Conservation (phyloP, 2,113 vertebrate genomes). For the Rhea pennata region DNA sequence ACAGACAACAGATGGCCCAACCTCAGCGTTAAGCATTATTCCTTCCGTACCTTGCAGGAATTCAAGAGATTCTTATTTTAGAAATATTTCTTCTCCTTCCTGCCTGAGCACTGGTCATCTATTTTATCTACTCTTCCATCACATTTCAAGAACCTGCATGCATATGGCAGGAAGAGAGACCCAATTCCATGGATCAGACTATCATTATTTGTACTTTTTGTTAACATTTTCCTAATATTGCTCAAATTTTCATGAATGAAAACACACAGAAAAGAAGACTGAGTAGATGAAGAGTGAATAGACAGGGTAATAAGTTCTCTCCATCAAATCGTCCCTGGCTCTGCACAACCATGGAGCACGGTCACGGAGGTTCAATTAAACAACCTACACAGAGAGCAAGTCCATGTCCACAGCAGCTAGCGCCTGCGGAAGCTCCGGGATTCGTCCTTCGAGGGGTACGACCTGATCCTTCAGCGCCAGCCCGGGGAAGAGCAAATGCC, state of each 20-base stretch:
- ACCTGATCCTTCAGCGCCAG: not conserved
- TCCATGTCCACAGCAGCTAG: fast-evolving
- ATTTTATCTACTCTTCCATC: not conserved
- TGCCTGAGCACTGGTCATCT: not conserved
- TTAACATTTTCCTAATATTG: not conserved
- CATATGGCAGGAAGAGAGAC: fast-evolving
- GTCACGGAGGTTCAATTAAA: not conserved
- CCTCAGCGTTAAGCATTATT: not conserved
- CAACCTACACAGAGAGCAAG: not conserved
- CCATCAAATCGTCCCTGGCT: not conserved
- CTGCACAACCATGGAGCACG: not conserved
- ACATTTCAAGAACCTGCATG: not conserved
- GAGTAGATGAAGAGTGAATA: not conserved
- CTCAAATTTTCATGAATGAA: not conserved
- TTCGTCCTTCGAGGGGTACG: fast-evolving
- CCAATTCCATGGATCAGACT: fast-evolving
- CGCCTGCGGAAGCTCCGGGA: not conserved
- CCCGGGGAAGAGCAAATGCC: not conserved
- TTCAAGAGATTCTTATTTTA: not conserved
- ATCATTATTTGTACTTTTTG: not conserved
- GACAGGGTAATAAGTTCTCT: not conserved
- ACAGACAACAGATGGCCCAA: not conserved
- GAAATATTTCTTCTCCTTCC: not conserved
- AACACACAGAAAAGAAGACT: not conserved
- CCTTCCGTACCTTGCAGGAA: not conserved